These are phyloP conservation scores for Hafferia zeledoni DNA, from an alignment of 2,797 vertebrate species.

Conservation along the genomic window DNA sequence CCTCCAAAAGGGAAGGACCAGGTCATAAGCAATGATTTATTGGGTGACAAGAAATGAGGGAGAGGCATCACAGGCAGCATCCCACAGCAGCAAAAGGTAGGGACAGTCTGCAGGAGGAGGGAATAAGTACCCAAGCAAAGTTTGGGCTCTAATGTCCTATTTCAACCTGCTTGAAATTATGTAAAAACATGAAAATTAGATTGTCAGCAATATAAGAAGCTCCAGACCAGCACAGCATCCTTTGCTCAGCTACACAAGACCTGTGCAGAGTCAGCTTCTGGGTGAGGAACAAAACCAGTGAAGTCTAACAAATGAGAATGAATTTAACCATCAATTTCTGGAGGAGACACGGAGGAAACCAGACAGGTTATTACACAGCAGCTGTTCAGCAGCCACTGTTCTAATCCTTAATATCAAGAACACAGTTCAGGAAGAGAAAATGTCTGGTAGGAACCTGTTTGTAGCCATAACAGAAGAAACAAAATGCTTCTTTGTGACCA, in stretches of 20 bases:
- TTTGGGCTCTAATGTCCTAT: background rate
- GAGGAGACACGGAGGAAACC: background rate
- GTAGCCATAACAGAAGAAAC: background rate
- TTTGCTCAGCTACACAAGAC: background rate
- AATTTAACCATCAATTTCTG: constrained; percentile 3
- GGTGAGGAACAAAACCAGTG: background rate
- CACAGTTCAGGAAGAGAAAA: background rate
- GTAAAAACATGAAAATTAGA: background rate
- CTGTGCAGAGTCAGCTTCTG: background rate
- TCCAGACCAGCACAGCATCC: background rate
- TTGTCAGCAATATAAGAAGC: background rate
- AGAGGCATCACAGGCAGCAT: background rate
- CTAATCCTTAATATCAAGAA: background rate
- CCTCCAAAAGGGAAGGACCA: background rate
- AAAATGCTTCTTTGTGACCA: background rate
- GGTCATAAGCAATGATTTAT: background rate
- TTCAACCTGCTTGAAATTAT: background rate
- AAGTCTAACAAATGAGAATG: constrained; percentile 4
- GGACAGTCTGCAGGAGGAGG: background rate
- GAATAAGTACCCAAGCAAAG: background rate
- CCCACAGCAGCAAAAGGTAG: background rate
- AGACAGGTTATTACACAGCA: constrained; percentile 5
- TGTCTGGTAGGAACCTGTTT: background rate
- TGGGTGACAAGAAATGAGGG: background rate
- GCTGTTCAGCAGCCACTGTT: background rate